These are phyloP conservation scores for Sicus ferrugineus DNA, from an alignment of 2,888 invertebrate species.

Conservation along the genomic window DNA sequence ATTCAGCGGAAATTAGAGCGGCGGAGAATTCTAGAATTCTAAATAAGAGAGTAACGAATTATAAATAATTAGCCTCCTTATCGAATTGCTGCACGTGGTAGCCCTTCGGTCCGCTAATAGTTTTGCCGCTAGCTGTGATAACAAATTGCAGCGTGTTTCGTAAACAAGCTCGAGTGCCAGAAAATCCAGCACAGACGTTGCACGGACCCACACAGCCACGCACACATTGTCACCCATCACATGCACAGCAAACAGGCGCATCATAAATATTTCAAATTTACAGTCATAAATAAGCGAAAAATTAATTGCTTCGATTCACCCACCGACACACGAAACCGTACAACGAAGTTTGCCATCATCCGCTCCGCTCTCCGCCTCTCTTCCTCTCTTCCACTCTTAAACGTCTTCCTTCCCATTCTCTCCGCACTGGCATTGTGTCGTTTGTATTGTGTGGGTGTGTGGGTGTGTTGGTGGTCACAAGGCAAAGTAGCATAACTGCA, in stretches of 20 bases:
- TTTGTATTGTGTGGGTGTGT: too few relatives aligned
- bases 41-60: too few relatives aligned
- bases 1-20: not conserved
- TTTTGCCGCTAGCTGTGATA: not conserved
- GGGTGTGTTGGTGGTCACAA: too few relatives aligned
- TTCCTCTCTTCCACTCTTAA: not conserved
- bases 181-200: constrained; percentile 2
- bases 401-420: not conserved
- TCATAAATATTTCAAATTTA: constrained; percentile 17
- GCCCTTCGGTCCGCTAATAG: too few relatives aligned
- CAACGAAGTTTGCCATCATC: not conserved
- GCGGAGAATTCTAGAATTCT: not conserved
- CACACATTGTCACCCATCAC: not conserved
- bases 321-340: not conserved
- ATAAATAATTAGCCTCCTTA: not conserved
- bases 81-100: too few relatives aligned
- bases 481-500: too few relatives aligned
- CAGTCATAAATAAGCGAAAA: constrained; percentile 20
- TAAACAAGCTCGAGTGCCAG: constrained; percentile 14
- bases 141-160: not conserved
- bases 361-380: not conserved
- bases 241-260: constrained; percentile 3
- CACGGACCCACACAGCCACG: not conserved
- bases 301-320: constrained; percentile 18
- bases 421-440: not conserved